phyloP scores from a whole-genome alignment of 23 tunicate species.

The Oikopleura vanhoeffeni region DNA sequence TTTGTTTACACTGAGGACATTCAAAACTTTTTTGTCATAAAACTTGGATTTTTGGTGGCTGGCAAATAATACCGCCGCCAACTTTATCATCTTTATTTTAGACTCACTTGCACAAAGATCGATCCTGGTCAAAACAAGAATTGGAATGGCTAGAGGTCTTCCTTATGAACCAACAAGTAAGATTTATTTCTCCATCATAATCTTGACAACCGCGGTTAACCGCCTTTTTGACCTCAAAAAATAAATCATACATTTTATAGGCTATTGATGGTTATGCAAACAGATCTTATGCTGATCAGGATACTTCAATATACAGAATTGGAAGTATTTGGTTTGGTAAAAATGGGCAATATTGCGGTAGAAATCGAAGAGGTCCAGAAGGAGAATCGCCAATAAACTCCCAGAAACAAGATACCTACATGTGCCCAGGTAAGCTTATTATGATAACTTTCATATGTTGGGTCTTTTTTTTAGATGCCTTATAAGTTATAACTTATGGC shows the following conservation, averaged over 20 bases:
- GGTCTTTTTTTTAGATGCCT: no score
- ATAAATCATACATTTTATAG: no score
- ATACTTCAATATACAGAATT: not conserved
- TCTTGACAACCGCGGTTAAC: no score
- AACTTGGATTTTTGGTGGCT: no score
- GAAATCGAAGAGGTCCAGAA: not conserved
- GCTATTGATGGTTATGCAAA: not conserved
- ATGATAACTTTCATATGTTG: no score
- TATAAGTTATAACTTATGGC: no score
- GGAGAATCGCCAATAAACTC: not conserved
- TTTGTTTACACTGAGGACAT: no score
- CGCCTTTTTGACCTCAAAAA: no score
- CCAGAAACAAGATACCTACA: not conserved
- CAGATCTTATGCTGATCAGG: not conserved
- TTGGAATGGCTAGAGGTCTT: not conserved
- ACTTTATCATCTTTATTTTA: no score
- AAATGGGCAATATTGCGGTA: not conserved
- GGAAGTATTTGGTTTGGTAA: not conserved
- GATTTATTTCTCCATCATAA: no score
- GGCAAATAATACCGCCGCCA: no score
- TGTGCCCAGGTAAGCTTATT: not conserved
- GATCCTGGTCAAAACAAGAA: not conserved
- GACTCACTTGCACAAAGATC: not conserved
- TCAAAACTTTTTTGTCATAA: no score
- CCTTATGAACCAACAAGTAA: not conserved